These are phyloP conservation scores for Paramuricea clavata DNA, from an alignment of 92 coral and sea anemone species.

Conservation along the genomic window DNA sequence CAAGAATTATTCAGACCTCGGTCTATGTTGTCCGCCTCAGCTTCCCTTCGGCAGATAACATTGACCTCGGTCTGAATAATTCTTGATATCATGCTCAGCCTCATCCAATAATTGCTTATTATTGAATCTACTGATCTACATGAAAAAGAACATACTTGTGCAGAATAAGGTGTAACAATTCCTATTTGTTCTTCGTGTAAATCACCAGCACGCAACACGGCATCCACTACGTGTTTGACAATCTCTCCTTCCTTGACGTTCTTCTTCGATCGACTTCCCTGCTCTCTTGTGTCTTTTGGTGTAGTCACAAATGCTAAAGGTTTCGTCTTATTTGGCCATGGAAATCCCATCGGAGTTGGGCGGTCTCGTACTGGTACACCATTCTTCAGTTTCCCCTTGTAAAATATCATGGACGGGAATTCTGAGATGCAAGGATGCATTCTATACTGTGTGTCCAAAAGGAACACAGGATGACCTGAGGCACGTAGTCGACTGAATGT, in stretches of 20 bases:
- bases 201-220: conserved; percentile 54
- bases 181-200: conserved; percentile 64
- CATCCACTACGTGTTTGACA: conserved; percentile 55
- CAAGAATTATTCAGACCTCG: too few relatives aligned
- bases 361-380: conserved; percentile 73
- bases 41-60: too few relatives aligned
- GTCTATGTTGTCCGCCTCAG: too few relatives aligned
- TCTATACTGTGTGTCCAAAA: conserved; percentile 80
- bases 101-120: too few relatives aligned
- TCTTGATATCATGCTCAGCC: too few relatives aligned
- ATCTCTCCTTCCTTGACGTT: conserved; percentile 68
- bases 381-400: conserved; percentile 62
- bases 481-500: conserved; percentile 74
- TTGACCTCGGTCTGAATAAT: too few relatives aligned
- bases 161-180: conserved; percentile 78
- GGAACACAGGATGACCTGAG: conserved; percentile 69
- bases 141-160: conserved; percentile 61
- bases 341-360: conserved; percentile 71
- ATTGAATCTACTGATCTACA: too few relatives aligned
- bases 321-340: conserved; percentile 61
- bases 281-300: conserved; percentile 60
- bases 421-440: conserved; percentile 84
- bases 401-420: conserved; percentile 72
- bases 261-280: conserved; percentile 67
- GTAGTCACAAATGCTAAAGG: conserved; percentile 76